Percentiles rank a stretch among this genome's conserved stretches.
phyloP scores from a whole-genome alignment of 2,888 invertebrate species.

The Ophraella communa region DNA sequence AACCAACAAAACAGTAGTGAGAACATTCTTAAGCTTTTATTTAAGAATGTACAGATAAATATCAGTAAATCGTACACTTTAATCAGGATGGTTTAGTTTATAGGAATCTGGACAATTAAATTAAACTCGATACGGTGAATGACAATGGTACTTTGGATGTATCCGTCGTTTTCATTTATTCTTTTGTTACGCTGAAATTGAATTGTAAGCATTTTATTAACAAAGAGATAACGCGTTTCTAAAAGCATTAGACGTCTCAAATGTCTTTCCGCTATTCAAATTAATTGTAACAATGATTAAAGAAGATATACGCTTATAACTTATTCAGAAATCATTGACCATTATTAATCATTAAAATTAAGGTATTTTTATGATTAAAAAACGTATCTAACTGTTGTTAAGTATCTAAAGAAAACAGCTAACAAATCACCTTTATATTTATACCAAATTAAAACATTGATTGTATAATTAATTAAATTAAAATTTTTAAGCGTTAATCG shows the following conservation, averaged over 20 bases:
- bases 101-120: conserved; percentile 22
- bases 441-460: too few species aligned
- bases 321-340: too few species aligned
- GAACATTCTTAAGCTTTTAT: conserved; percentile 10
- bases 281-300: not conserved
- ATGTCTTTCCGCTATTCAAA: not conserved
- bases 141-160: conserved; percentile 13
- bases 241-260: not conserved
- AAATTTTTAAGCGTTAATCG: too few species aligned
- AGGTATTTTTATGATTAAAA: too few species aligned
- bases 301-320: not conserved
- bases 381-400: too few species aligned
- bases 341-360: too few species aligned
- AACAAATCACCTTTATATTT: too few species aligned
- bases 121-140: conserved; percentile 15
- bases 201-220: conserved; percentile 12
- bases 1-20: not conserved
- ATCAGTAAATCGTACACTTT: conserved; percentile 1
- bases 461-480: too few species aligned
- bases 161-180: conserved; percentile 7
- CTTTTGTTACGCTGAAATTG: conserved; percentile 12
- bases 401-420: too few species aligned
- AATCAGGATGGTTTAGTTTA: not conserved
- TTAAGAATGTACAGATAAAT: not conserved
- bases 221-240: conserved; percentile 9